Evolutionary conservation across 2,113 vertebrate genomes (phyloP).

Genomic region (Gasterosteus aculeatus): DNA sequence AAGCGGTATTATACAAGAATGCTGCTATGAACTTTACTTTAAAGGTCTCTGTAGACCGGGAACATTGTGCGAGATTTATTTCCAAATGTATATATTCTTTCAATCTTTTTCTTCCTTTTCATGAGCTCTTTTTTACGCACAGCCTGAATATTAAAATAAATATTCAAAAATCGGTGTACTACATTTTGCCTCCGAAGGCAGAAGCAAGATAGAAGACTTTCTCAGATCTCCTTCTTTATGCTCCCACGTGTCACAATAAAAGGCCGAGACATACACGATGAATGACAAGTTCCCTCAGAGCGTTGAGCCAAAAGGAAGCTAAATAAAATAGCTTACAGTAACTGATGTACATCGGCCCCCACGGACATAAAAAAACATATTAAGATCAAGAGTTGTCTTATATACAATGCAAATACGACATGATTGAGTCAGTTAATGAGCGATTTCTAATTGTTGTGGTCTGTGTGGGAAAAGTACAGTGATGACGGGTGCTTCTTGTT

Average conservation of each 20-base stretch:
- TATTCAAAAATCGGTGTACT: neutral
- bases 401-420: neutral
- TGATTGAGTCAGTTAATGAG: neutral
- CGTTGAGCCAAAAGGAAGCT: neutral
- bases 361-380: neutral
- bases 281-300: neutral
- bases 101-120: neutral
- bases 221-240: neutral
- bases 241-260: neutral
- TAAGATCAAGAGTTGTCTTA: neutral
- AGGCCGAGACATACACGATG: neutral
- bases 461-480: no score
- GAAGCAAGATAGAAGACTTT: neutral
- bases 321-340: neutral
- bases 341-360: neutral
- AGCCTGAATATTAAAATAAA: neutral
- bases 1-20: neutral
- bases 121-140: neutral
- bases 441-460: slow-evolving; percentile 6
- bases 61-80: no score
- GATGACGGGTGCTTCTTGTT: no score
- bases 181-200: neutral
- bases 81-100: neutral
- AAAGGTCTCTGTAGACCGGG: neutral
- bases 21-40: neutral